Evolutionary conservation across 2,113 vertebrate species (phyloP).

Genomic region (Ornithorhynchus anatinus): DNA sequence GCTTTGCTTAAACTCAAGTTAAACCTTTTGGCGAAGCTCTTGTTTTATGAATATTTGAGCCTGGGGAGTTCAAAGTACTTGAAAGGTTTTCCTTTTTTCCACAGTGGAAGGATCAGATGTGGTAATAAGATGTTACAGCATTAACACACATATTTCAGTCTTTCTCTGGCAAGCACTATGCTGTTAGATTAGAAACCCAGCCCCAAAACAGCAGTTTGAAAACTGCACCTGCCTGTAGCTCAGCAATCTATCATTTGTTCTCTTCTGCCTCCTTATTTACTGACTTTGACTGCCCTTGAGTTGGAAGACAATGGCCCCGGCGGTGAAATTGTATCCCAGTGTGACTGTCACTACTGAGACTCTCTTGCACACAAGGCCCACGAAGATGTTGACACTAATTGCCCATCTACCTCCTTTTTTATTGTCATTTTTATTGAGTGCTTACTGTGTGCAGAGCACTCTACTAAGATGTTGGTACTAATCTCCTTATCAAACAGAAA

Average conservation of each 20-base stretch:
- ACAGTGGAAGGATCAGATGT: not conserved
- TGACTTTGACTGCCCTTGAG: too few relatives aligned
- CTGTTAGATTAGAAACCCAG: too few relatives aligned
- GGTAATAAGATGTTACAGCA: not conserved
- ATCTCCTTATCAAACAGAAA: too few relatives aligned
- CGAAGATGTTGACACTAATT: too few relatives aligned
- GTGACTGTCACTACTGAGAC: too few relatives aligned
- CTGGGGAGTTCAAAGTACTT: not conserved
- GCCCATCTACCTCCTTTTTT: too few relatives aligned
- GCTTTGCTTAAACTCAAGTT: conserved; percentile 12
- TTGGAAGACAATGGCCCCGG: too few relatives aligned
- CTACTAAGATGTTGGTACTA: too few relatives aligned
- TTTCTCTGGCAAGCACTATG: not conserved
- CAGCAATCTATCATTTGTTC: not conserved
- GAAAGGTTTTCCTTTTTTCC: not conserved
- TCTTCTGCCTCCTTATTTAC: not conserved
- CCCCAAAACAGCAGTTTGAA: not conserved
- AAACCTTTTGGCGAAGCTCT: not conserved
- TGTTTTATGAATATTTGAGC: conserved; percentile 4
- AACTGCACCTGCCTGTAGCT: not conserved
- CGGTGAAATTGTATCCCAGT: too few relatives aligned
- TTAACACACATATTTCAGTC: not conserved
- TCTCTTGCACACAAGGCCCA: too few relatives aligned
- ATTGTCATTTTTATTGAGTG: too few relatives aligned
- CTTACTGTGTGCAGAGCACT: too few relatives aligned